phyloP scores from a whole-genome alignment of 2,888 invertebrate genomes.

The Melieria picta region DNA sequence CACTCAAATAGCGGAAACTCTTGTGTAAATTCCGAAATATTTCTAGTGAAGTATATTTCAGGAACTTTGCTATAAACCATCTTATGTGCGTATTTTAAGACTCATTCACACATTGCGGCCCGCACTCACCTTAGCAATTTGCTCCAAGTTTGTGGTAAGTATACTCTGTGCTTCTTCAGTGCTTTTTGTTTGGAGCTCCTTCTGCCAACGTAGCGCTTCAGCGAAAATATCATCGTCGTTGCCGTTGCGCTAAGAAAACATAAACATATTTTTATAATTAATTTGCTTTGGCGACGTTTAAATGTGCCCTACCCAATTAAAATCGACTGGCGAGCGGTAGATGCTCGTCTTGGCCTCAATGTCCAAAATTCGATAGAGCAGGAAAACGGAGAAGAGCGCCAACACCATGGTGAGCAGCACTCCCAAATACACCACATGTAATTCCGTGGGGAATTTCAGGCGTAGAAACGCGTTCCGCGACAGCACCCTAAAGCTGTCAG shows the following conservation, averaged over 20 bases:
- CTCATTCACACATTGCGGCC: neutral
- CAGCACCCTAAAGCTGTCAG: slow-evolving; percentile 47
- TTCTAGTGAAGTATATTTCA: too few species aligned
- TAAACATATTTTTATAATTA: neutral
- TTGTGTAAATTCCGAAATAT: too few species aligned
- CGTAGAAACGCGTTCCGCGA: slow-evolving; percentile 47
- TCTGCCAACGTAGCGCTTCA: slow-evolving; percentile 76
- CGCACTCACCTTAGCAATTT: slow-evolving; percentile 78
- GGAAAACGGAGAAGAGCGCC: slow-evolving; percentile 62
- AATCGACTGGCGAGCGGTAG: slow-evolving; percentile 62
- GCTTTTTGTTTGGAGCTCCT: slow-evolving; percentile 76
- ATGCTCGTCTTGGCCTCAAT: slow-evolving; percentile 63
- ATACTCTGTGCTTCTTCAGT: slow-evolving; percentile 78
- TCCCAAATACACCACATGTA: slow-evolving; percentile 63
- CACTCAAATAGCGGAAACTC: too few species aligned
- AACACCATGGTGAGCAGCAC: slow-evolving; percentile 59
- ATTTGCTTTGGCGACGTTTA: neutral
- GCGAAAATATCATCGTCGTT: slow-evolving; percentile 73
- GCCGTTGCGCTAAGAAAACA: slow-evolving; percentile 58
- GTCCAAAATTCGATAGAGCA: slow-evolving; percentile 63
- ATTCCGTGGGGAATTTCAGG: slow-evolving; percentile 59
- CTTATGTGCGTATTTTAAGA: neutral
- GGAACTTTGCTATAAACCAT: too few species aligned
- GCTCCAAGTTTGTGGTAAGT: slow-evolving; percentile 80
- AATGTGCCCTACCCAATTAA: slow-evolving; percentile 61